phyloP scores from a whole-genome alignment of 2,113 vertebrate species.

The Ciconia boyciana region DNA sequence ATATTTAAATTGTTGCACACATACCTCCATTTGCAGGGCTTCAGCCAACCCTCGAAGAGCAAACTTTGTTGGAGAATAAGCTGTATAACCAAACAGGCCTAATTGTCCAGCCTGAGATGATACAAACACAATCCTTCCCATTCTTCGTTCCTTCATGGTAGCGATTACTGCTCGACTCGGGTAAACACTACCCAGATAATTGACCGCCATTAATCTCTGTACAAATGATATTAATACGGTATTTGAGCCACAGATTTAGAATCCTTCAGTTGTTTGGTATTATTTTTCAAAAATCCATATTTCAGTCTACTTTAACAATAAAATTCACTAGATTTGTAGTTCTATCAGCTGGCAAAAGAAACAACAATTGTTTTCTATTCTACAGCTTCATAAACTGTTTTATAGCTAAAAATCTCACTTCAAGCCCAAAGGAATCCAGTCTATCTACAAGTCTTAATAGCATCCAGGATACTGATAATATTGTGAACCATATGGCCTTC shows the following conservation, averaged over 20 bases:
- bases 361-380: not conserved
- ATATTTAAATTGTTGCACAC: not conserved
- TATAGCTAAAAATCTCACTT: not conserved
- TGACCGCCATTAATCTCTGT: conserved; percentile 93
- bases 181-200: conserved; percentile 97
- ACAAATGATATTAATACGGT: not conserved
- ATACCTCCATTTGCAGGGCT: conserved; percentile 97
- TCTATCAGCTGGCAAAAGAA: not conserved
- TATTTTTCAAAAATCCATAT: not conserved
- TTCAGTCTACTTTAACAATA: not conserved
- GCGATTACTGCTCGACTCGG: conserved; percentile 89
- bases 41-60: conserved; percentile 93
- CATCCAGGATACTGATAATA: not conserved
- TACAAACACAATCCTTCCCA: conserved; percentile 94
- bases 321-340: not conserved
- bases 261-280: not conserved
- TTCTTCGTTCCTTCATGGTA: conserved; percentile 95
- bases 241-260: not conserved
- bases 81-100: conserved; percentile 91
- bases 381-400: not conserved
- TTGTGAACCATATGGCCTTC: not conserved
- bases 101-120: conserved; percentile 95
- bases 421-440: not conserved
- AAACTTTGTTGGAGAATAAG: conserved; percentile 95
- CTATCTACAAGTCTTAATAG: not conserved